A percentile compares a stretch with the other conserved stretches of the same genome.
Conservation (phyloP, 2,888 invertebrate genomes). For the Bhutanitis thaidina region DNA sequence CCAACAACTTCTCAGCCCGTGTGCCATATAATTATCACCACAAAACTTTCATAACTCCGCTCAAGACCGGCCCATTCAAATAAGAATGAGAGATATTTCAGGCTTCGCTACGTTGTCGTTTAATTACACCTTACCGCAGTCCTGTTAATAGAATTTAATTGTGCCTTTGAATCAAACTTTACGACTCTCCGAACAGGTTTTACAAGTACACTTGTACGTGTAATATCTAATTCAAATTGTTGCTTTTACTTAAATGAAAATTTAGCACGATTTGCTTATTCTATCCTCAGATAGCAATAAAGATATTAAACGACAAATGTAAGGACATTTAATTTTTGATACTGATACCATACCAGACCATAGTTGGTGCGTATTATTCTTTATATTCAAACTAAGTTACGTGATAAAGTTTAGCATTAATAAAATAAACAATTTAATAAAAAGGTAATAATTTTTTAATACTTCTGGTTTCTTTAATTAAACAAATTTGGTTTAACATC, state of each 20-base stretch:
- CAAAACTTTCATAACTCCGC: conserved; percentile 64
- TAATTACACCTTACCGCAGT: conserved; percentile 64
- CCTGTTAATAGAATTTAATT: conserved; percentile 75
- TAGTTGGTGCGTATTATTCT: too few species aligned
- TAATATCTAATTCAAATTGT: conserved; percentile 21
- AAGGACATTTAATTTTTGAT: background rate
- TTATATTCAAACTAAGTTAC: too few species aligned
- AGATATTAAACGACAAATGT: conserved; percentile 14
- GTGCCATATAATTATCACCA: conserved; percentile 61
- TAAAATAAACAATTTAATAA: too few species aligned
- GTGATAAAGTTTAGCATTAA: too few species aligned
- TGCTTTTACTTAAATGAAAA: conserved; percentile 20
- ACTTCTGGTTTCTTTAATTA: too few species aligned
- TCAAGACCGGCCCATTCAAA: conserved; percentile 46
- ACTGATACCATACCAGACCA: too few species aligned
- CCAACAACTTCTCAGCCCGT: conserved; percentile 38
- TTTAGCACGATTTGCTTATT: conserved; percentile 18
- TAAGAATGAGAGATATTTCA: conserved; percentile 72
- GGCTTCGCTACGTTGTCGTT: conserved; percentile 54
- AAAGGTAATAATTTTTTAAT: too few species aligned
- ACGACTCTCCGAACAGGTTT: conserved; percentile 21
- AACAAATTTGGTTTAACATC: too few species aligned
- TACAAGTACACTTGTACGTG: conserved; percentile 18
- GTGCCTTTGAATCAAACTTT: conserved; percentile 38
- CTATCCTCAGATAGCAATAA: conserved; percentile 4